These are phyloP conservation scores for Columba livia DNA, from an alignment of 2,113 vertebrate species.

Conservation along the genomic window DNA sequence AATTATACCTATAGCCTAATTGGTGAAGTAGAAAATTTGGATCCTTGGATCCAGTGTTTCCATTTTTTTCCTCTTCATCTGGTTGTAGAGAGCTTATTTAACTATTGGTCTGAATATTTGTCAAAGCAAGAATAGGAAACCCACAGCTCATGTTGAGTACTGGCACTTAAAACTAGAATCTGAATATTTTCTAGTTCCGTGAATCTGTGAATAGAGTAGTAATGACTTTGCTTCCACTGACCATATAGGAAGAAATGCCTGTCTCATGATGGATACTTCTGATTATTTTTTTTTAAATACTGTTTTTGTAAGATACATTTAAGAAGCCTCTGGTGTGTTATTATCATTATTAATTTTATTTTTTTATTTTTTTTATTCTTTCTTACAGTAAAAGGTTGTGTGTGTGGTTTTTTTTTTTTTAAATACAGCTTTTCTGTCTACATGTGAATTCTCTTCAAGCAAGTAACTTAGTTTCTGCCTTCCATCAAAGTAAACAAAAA, in stretches of 20 bases:
- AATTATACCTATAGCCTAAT: background rate
- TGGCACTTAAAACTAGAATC: background rate
- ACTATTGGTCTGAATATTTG: background rate
- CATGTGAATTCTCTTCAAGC: background rate
- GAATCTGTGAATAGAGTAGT: background rate
- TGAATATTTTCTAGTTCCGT: background rate
- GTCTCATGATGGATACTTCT: background rate
- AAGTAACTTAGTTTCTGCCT: background rate
- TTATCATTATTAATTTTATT: too few species aligned
- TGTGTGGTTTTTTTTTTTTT: background rate
- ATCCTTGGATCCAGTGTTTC: background rate
- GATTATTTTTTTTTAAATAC: background rate
- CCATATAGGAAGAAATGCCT: background rate
- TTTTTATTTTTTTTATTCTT: background rate
- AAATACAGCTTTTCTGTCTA: fast-evolving
- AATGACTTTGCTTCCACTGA: background rate
- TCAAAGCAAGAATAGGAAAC: background rate
- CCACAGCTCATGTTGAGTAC: background rate
- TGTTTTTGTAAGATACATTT: background rate
- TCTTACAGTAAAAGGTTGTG: background rate
- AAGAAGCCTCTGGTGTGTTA: background rate
- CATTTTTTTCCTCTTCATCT: background rate
- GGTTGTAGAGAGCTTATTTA: background rate
- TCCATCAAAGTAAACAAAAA: background rate
- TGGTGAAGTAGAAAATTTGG: background rate